Base-by-base conservation (phyloP, 1,140 invertebrate species). In the Armadillidium nasatum region DNA sequence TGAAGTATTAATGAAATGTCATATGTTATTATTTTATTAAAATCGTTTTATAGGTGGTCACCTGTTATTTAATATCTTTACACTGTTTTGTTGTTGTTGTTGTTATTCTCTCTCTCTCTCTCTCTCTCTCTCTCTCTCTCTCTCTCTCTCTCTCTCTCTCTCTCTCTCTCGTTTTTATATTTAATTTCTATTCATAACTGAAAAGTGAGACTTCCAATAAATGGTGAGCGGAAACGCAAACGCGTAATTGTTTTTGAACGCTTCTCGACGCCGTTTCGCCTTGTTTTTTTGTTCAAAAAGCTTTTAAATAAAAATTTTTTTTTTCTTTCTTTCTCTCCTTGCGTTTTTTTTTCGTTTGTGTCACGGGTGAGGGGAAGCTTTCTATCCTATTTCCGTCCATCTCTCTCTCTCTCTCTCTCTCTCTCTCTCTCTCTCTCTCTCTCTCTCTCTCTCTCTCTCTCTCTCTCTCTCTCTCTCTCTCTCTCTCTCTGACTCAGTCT, bases 401-500 rank as follows among this genome's bases (percentile, higher is more conserved):
- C 21, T 23, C 21, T 23, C 21, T 23, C 21, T 23, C 21, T 19
- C 66, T 19, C 15, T 19, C 66, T 19, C 15, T 22, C 19, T 19
- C 21, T 33, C 60, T 7, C 44, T 44, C 71, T 50, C 11, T 44
- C 71, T 50, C 44, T 44, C 71, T 50, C 44, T 44, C 71, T 50
- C 44, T 44, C 71, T 73, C 44, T 50, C 71, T 50, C 44, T 50
- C 11, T 50, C 71, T 45, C 71, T 72, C 71, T 45, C 71, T 72
- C 71, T 72, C 22, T 72, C 71, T 72, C 71, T 72, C 71, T 72
- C 71, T 72, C 71, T 72, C 11, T 44, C 71, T 72, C 33, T 33
- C 71, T 44, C 44, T 11, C 71, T 72, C 71, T 4, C 44, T 43
- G 71, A 76, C 69, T 76, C 75, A 76, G 69, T 76, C 71, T 76